Percentiles rank a stretch among this genome's conserved stretches.
Evolutionary conservation across 2,888 invertebrate species (phyloP).

Genomic region (Hypomecis punctinalis): DNA sequence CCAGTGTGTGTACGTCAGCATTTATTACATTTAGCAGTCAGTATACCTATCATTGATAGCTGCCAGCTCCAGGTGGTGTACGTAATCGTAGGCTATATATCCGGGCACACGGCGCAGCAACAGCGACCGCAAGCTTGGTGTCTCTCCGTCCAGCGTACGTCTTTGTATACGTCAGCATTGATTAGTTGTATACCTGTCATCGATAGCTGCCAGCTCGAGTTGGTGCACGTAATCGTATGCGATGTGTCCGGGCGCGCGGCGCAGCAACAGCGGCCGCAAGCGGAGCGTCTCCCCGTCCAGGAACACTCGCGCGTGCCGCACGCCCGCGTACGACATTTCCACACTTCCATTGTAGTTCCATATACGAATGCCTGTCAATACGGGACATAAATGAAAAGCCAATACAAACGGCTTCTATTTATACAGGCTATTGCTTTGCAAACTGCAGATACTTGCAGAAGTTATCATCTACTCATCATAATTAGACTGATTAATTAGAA

Average conservation of each 20-base stretch:
- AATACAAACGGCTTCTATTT: too few species aligned
- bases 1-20: too few species aligned
- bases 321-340: slow-evolving; percentile 88
- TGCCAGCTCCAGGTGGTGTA: slow-evolving; percentile 86
- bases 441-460: too few species aligned
- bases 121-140: slow-evolving; percentile 64
- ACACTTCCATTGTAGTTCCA: slow-evolving; percentile 94
- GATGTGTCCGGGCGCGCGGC: slow-evolving; percentile 90
- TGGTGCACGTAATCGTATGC: slow-evolving; percentile 92
- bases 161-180: background rate
- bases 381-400: background rate
- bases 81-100: slow-evolving; percentile 90
- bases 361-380: slow-evolving; percentile 84
- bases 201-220: slow-evolving; percentile 68
- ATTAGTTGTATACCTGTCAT: slow-evolving; percentile 58
- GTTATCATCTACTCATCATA: too few species aligned
- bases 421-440: too few species aligned
- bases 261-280: slow-evolving; percentile 74
- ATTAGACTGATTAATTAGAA: too few species aligned
- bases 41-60: slow-evolving; percentile 65
- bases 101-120: slow-evolving; percentile 90
- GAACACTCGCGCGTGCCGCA: slow-evolving; percentile 75
- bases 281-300: slow-evolving; percentile 70
- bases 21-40: too few species aligned
- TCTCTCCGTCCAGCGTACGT: slow-evolving; percentile 63